A percentile compares a stretch with the other conserved stretches of the same genome.
Evolutionary conservation across 2,797 vertebrate genomes (phyloP).

Genomic region (Scleropages formosus): DNA sequence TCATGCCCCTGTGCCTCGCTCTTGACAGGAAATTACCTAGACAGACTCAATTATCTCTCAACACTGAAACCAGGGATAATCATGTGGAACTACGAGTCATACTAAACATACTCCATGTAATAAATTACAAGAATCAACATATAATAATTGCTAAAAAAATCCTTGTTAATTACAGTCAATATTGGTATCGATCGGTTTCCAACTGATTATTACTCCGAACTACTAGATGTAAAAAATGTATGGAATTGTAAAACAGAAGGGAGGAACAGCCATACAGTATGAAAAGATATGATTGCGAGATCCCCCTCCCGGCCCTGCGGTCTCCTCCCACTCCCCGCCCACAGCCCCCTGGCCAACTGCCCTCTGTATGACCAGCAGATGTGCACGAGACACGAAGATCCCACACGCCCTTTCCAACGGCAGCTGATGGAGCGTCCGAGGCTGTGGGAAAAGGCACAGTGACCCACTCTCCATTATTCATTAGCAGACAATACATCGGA

Average conservation of each 20-base stretch:
- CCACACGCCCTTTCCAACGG: background rate
- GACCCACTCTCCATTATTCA: background rate
- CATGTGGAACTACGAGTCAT: background rate
- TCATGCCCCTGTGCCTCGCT: background rate
- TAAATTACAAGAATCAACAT: too few relatives aligned
- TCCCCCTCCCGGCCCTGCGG: slow-evolving; percentile 3
- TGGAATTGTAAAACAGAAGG: too few relatives aligned
- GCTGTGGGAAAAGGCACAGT: background rate
- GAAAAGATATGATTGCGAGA: background rate
- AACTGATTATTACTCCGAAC: too few relatives aligned
- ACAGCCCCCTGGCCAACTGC: background rate
- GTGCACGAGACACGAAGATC: background rate
- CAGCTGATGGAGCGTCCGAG: background rate
- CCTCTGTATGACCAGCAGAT: background rate
- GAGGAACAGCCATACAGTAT: background rate
- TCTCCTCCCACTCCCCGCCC: background rate
- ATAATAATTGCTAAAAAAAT: too few relatives aligned
- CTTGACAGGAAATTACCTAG: slow-evolving; percentile 27
- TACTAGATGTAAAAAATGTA: too few relatives aligned
- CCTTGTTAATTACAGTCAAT: too few relatives aligned
- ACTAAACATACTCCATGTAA: too few relatives aligned
- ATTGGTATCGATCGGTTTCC: too few relatives aligned
- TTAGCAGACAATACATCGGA: background rate
- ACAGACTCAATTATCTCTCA: slow-evolving; percentile 25
- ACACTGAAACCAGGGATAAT: slow-evolving; percentile 18